Base-by-base conservation (phyloP, 2,797 vertebrate species). In the Scarus forsteni region DNA sequence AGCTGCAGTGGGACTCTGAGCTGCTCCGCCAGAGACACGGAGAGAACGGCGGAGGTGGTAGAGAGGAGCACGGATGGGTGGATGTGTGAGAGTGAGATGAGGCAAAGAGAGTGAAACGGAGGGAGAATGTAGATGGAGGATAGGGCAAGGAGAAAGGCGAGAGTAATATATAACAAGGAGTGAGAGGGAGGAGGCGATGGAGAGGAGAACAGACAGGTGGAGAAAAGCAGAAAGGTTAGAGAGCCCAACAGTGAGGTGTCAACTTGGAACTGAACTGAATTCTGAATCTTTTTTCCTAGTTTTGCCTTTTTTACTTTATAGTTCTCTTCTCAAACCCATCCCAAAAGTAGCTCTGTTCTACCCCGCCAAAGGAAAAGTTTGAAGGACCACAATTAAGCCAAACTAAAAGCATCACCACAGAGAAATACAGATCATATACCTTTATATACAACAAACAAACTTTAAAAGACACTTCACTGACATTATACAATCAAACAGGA, bases 1-100 rank as follows among this genome's bases (percentile, higher is more conserved):
- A 70, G 97, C 97, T 88, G 98, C 96, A 84, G 97, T 99, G 90
- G 98, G 98, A 93, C 98, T 99, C 93, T 99, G 98, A 87, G 98
- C 97, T 99, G 96, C 90, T 93, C 85, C 93, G 93, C 89, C 87
- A 95, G 62, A 93, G 82, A 82, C 52, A 71, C 50, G 71, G 68
- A 75, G 73, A 73, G 57, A 49, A 35, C 7, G 56, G 19, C 18
- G 60, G 55, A 12, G 42, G 59, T 18, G 60, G 65, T 35, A 60
- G 16, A 50, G 51, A 55, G 54, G 60, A 48, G 62, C 36, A 58
- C 52, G 68, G 59, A 73, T 77, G 72, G 79, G 79, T 63, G 73
- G 38, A 74, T 54, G 75, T 19, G 45, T 42, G 58, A 48, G 18
- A 60, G 55, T 60, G 64, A 69, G 66, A 65, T 54, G 70, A 78